phyloP scores from a whole-genome alignment of 2,888 invertebrate genomes.

The Eurytoma adleriae region DNA sequence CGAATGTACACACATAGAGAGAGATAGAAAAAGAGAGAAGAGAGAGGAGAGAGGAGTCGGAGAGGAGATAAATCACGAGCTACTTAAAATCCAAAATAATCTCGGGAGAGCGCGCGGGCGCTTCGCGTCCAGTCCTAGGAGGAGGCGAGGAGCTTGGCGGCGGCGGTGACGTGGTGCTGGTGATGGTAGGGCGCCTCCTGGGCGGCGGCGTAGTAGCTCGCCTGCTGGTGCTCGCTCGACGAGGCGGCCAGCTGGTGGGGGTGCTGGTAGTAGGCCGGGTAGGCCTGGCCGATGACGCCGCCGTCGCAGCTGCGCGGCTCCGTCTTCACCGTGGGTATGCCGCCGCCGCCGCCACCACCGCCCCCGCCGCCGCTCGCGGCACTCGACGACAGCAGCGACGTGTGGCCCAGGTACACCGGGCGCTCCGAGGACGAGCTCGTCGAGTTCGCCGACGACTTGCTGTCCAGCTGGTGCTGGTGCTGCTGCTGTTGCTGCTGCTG shows the following conservation, averaged over 20 bases:
- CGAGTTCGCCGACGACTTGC: constrained; percentile 66
- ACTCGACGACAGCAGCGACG: constrained; percentile 75
- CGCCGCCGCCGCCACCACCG: constrained; percentile 69
- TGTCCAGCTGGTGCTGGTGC: constrained; percentile 70
- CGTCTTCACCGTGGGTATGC: constrained; percentile 72
- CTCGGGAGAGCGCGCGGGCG: not conserved
- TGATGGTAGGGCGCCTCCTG: constrained; percentile 87
- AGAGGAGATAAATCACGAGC: too few relatives aligned
- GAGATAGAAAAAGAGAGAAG: too few relatives aligned
- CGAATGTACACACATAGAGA: too few relatives aligned
- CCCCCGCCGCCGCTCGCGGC: constrained; percentile 66
- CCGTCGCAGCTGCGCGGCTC: constrained; percentile 74
- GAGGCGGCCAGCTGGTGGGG: constrained; percentile 72
- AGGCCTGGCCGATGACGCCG: constrained; percentile 70
- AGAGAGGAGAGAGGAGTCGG: too few relatives aligned
- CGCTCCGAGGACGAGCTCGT: constrained; percentile 68
- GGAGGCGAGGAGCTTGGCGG: constrained; percentile 90
- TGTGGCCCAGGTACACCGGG: constrained; percentile 79
- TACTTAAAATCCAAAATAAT: not conserved
- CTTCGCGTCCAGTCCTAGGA: constrained; percentile 74
- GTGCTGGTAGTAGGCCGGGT: constrained; percentile 73
- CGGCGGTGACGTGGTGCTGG: constrained; percentile 90
- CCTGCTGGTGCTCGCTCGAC: constrained; percentile 71
- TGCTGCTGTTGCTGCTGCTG: constrained; percentile 48
- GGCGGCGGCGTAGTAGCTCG: constrained; percentile 68